Evolutionary conservation across 2,888 invertebrate species (phyloP).

Genomic region (Thyatira batis): DNA sequence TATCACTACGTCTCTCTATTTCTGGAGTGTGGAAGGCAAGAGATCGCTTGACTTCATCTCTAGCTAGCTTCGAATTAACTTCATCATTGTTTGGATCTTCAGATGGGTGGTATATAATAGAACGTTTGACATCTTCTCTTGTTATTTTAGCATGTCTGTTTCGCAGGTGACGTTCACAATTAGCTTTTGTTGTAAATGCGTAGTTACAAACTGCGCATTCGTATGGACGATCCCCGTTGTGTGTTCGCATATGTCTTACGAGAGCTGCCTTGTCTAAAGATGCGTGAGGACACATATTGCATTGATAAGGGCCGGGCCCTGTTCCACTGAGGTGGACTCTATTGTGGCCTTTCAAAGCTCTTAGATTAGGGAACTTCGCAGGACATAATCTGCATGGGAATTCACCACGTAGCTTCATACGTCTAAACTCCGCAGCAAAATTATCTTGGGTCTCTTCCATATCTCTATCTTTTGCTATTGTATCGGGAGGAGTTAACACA

Average conservation of each 20-base stretch:
- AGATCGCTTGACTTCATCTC: constrained; percentile 82
- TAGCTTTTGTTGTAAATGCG: constrained; percentile 98
- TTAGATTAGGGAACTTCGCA: constrained; percentile 92
- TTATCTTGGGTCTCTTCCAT: constrained; percentile 90
- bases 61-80: constrained; percentile 78
- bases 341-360: constrained; percentile 95
- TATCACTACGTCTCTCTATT: constrained; percentile 68
- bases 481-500: constrained; percentile 72
- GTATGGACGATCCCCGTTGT: constrained; percentile 97
- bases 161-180: constrained; percentile 96
- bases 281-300: constrained; percentile 96
- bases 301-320: constrained; percentile 91
- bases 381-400: constrained; percentile 95
- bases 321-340: constrained; percentile 91
- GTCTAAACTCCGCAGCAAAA: constrained; percentile 92
- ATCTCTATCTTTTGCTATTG: constrained; percentile 66
- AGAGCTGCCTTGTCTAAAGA: constrained; percentile 95
- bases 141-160: constrained; percentile 94
- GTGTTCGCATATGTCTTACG: constrained; percentile 95
- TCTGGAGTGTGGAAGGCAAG: constrained; percentile 81
- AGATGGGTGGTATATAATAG: constrained; percentile 93
- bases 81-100: constrained; percentile 92
- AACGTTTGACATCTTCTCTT: constrained; percentile 93
- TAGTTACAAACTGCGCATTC: constrained; percentile 97
- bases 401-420: constrained; percentile 94